Conservation (phyloP, 2,113 vertebrate genomes). For the Telmatochromis sp. region DNA sequence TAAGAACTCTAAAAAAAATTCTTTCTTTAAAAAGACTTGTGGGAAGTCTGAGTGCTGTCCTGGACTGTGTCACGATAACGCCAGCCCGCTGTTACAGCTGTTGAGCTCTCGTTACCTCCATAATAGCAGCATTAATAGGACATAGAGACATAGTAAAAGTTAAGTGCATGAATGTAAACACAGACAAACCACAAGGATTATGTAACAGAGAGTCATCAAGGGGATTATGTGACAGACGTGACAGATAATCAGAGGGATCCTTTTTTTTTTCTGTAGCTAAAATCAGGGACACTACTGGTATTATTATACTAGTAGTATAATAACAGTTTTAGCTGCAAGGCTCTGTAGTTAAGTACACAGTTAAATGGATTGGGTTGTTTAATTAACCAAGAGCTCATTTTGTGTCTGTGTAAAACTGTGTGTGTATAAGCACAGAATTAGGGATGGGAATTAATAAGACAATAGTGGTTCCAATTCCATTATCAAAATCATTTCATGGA, state of each 20-base stretch:
- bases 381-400: background rate
- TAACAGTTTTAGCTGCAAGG: background rate
- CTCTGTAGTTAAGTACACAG: background rate
- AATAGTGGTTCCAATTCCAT: background rate
- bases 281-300: background rate
- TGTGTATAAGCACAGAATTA: background rate
- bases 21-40: background rate
- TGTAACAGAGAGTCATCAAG: background rate
- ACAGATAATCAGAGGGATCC: background rate
- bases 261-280: background rate
- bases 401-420: background rate
- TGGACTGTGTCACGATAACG: background rate
- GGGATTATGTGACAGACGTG: background rate
- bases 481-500: background rate
- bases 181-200: background rate
- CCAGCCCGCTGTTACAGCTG: background rate
- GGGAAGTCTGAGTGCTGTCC: background rate
- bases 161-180: background rate
- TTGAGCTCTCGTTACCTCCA: background rate
- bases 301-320: background rate
- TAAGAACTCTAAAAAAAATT: background rate
- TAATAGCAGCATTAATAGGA: background rate
- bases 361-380: fast-evolving
- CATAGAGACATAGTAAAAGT: background rate
- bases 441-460: background rate